These are phyloP conservation scores for Wasmannia auropunctata DNA, from an alignment of 1,140 invertebrate species.

Conservation along the genomic window DNA sequence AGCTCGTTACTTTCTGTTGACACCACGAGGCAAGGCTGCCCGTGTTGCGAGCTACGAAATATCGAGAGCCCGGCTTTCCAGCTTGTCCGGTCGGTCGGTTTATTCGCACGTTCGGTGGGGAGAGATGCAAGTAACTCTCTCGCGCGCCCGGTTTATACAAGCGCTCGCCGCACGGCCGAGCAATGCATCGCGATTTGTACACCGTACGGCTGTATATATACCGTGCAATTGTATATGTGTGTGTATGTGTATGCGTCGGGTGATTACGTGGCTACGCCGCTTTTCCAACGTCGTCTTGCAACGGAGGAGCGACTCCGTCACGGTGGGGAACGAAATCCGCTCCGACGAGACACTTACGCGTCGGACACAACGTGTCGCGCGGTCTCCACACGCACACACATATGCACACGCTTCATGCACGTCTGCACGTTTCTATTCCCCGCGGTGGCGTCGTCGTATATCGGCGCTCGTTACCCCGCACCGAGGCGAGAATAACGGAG, in stretches of 20 bases:
- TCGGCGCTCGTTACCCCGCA: slow-evolving; percentile 15
- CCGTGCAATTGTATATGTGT: neutral
- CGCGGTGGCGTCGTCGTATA: slow-evolving; percentile 6
- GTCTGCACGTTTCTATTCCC: slow-evolving; percentile 11
- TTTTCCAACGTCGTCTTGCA: slow-evolving; percentile 22
- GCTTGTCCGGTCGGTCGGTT: slow-evolving; percentile 11
- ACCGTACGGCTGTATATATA: neutral
- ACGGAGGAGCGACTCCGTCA: neutral
- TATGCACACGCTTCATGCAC: neutral
- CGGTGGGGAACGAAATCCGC: slow-evolving; percentile 16
- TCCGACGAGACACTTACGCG: slow-evolving; percentile 26
- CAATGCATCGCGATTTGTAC: slow-evolving; percentile 33
- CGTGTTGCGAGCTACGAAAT: slow-evolving; percentile 50
- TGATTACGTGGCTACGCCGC: slow-evolving; percentile 33
- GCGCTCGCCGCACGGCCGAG: slow-evolving; percentile 6
- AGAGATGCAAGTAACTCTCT: slow-evolving; percentile 45
- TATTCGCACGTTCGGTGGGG: slow-evolving; percentile 7
- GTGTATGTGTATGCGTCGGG: neutral
- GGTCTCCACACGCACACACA: neutral
- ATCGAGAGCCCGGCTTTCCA: slow-evolving; percentile 44
- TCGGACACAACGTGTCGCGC: slow-evolving; percentile 19
- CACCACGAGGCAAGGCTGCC: slow-evolving; percentile 2
- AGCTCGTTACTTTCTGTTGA: slow-evolving; percentile 52
- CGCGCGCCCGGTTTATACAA: slow-evolving; percentile 29
- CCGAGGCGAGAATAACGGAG: slow-evolving; percentile 47